Conservation (phyloP, 2,888 invertebrate genomes). For the Dryocosmus kuriphilus region DNA sequence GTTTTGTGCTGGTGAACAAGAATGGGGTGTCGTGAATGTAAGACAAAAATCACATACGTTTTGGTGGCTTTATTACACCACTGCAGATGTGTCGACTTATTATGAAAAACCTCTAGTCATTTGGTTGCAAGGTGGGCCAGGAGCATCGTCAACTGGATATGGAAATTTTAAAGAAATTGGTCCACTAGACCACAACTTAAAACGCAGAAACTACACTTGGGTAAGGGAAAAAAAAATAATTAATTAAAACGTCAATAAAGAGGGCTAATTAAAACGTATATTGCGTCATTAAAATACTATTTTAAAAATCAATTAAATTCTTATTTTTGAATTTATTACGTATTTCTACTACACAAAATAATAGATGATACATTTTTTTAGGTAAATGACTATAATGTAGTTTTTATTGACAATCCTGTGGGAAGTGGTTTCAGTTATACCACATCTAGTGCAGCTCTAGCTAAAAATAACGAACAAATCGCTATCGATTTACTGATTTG, state of each 20-base stretch:
- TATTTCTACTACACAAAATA: background rate
- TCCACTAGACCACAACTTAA: constrained; percentile 79
- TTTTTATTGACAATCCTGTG: constrained; percentile 95
- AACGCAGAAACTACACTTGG: constrained; percentile 80
- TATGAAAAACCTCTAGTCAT: constrained; percentile 76
- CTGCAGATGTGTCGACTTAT: constrained; percentile 55
- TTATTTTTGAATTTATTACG: background rate
- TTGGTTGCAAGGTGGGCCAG: constrained; percentile 81
- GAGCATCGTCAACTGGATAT: constrained; percentile 80
- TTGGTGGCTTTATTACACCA: constrained; percentile 80
- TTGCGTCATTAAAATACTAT: too few relatives aligned
- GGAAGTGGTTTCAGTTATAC: constrained; percentile 93
- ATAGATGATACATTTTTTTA: constrained; percentile 67
- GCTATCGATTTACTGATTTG: constrained; percentile 88
- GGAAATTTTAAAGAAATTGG: constrained; percentile 82
- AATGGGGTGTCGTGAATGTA: constrained; percentile 79
- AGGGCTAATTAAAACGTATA: too few relatives aligned
- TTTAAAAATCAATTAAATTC: too few relatives aligned
- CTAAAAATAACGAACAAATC: constrained; percentile 82
- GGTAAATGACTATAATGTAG: constrained; percentile 88
- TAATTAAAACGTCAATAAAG: background rate
- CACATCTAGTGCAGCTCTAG: constrained; percentile 78
- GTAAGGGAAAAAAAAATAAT: constrained; percentile 65
- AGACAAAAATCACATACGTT: constrained; percentile 79
- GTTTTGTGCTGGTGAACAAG: constrained; percentile 71